These are phyloP conservation scores for Rallus crepitans DNA, from an alignment of 2,797 vertebrate species.

Conservation along the genomic window DNA sequence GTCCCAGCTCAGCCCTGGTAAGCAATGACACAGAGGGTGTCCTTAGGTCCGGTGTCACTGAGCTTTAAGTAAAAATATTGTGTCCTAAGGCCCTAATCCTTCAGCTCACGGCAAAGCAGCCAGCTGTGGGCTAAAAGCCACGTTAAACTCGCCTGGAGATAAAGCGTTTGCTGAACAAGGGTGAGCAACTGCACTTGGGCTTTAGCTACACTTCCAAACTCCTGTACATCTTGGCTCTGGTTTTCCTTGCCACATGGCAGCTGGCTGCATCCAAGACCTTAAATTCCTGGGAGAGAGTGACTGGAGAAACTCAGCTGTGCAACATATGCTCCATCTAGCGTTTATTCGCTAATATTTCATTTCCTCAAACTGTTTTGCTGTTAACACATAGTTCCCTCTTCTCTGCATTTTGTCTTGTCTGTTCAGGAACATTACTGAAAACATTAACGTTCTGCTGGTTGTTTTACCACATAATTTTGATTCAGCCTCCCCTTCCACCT, in stretches of 20 bases:
- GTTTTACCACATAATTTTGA: neutral
- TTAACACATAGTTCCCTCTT: neutral
- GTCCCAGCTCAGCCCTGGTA: neutral
- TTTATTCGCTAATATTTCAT: neutral
- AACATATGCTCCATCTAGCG: conserved; percentile 70
- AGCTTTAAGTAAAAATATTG: neutral
- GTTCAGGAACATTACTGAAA: neutral
- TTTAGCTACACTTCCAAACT: neutral
- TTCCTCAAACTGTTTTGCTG: neutral
- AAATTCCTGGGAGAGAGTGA: neutral
- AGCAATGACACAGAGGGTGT: neutral
- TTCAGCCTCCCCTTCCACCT: neutral
- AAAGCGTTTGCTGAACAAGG: neutral
- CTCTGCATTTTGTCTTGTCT: neutral
- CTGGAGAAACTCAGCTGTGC: conserved; percentile 24
- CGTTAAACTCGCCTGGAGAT: neutral
- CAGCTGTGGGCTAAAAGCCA: neutral
- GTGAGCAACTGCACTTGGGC: neutral
- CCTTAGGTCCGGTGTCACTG: neutral
- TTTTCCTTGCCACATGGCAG: conserved; percentile 46
- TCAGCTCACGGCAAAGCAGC: neutral
- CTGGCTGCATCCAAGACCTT: neutral
- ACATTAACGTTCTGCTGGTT: neutral
- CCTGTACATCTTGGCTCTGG: conserved; percentile 6
- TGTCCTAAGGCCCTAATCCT: neutral